Evolutionary conservation across 2,113 vertebrate species (phyloP).

Genomic region (Camelus bactrianus): DNA sequence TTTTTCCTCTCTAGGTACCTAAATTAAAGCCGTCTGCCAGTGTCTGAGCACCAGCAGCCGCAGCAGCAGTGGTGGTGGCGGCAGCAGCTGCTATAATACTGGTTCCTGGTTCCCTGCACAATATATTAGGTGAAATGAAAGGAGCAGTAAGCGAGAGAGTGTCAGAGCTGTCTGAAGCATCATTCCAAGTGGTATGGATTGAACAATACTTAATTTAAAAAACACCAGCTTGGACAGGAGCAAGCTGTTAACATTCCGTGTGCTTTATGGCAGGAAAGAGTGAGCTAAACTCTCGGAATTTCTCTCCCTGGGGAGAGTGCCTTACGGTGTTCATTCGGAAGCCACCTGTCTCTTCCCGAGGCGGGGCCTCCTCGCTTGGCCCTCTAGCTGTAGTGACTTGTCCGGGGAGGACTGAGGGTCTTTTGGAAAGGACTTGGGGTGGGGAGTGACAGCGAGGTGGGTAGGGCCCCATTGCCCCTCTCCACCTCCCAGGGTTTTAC

Average conservation of each 20-base stretch:
- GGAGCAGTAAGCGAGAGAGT: conserved; percentile 64
- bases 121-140: conserved; percentile 78
- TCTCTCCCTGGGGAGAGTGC: conserved; percentile 76
- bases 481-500: neutral
- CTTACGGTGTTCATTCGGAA: conserved; percentile 73
- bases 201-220: conserved; percentile 87
- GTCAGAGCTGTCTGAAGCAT: conserved; percentile 81
- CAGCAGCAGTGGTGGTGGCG: neutral
- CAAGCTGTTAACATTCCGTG: conserved; percentile 83
- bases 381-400: neutral
- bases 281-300: conserved; percentile 82
- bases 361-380: conserved; percentile 21
- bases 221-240: conserved; percentile 81
- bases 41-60: conserved; percentile 38
- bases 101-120: neutral
- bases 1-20: conserved; percentile 73
- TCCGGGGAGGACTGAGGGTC: neutral
- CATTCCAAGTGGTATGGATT: conserved; percentile 81
- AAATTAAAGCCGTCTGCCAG: conserved; percentile 75
- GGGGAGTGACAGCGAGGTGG: neutral
- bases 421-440: conserved; percentile 16
- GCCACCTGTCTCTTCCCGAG: conserved; percentile 80
- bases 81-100: conserved; percentile 9
- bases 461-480: neutral
- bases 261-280: conserved; percentile 84